Conservation (phyloP, 2,888 invertebrate species). For the Cataglyphis cursor region DNA sequence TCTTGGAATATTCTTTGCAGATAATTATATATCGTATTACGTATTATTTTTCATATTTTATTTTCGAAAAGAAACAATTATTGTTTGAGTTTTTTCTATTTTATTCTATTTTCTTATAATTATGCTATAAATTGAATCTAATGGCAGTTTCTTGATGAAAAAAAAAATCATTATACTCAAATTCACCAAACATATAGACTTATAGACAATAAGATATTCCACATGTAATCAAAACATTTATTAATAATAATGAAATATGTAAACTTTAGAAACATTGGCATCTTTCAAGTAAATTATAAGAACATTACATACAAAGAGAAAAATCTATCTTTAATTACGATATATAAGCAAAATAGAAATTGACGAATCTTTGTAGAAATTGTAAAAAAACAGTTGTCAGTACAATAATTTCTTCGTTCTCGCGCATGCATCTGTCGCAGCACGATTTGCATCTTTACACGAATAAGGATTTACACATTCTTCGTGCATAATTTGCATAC, state of each 20-base stretch:
- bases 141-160: slow-evolving; percentile 6
- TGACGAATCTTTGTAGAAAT: background rate
- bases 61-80: background rate
- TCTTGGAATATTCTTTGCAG: background rate
- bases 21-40: background rate
- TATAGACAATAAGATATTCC: background rate
- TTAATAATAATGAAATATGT: background rate
- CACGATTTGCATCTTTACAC: slow-evolving; percentile 53
- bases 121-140: background rate
- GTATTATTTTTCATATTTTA: background rate
- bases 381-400: slow-evolving; percentile 1
- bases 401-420: background rate
- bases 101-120: background rate
- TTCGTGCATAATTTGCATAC: slow-evolving; percentile 66
- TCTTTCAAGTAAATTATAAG: slow-evolving; percentile 2
- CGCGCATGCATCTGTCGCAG: slow-evolving; percentile 8
- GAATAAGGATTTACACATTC: slow-evolving; percentile 56
- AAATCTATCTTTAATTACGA: slow-evolving; percentile 3
- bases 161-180: background rate
- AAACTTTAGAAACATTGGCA: background rate
- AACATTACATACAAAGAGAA: slow-evolving; percentile 14
- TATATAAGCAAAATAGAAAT: slow-evolving; percentile 3
- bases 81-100: background rate
- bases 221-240: background rate
- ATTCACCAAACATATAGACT: background rate